Evolutionary conservation across 2,797 vertebrate species (phyloP), one percentile per base, ranked within the genome.

Genomic region (Macroramphosus scolopax): DNA sequence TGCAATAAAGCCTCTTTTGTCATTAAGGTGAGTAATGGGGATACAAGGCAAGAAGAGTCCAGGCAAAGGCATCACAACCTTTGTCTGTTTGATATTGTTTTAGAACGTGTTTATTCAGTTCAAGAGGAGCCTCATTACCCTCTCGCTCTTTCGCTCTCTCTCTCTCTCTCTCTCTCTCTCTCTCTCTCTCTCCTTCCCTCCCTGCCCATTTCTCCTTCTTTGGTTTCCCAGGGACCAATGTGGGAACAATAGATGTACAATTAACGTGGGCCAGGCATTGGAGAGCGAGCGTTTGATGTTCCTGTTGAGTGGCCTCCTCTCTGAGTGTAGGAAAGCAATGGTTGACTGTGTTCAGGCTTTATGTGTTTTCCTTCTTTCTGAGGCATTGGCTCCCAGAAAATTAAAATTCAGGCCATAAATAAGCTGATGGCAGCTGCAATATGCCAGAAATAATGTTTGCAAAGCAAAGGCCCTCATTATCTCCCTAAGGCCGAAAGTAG

Each of bases 381-480:
- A 87, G 84, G 84, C 78, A 62, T 85, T 85, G 85, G 77, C 80
- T 87, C 72, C 52, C 65, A 58, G 72, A 76, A 78, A 81, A 88
- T 87, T 80, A 88, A 88, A 88, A 87, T 85, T 72, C 80, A 72
- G 69, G 68, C 78, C 73, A 84, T 86, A 88, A 89, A 90, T 88
- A 88, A 88, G 77, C 68, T 79, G 80, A 88, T 84, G 82, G 82
- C 78, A 50, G 68, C 73, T 69, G 83, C 82, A 82, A 86, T 89
- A 87, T 82, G 77, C 82, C 85, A 89, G 82, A 89, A 89, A 90
- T 89, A 89, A 91, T 89, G 88, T 90, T 89, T 89, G 88, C 85
- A 85, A 87, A 85, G 80, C 79, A 78, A 72, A 77, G 71, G 48
- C 77, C 71, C 78, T 89, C 87, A 89, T 89, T 88, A 89, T 73